Evolutionary conservation across 2,113 vertebrate species (phyloP).

Genomic region (Hystrix brachyura): DNA sequence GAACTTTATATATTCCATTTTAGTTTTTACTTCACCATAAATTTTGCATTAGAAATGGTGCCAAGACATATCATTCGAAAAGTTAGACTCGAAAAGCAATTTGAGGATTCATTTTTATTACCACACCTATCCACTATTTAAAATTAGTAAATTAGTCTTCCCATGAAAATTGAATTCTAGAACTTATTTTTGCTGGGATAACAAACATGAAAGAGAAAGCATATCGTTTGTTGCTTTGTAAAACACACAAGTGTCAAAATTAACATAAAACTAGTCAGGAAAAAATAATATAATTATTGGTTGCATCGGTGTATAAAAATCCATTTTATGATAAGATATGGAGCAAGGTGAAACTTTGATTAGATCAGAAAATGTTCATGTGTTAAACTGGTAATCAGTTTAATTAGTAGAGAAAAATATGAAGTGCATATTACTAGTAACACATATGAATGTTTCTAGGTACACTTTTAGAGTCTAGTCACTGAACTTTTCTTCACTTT

Average conservation of each 20-base stretch:
- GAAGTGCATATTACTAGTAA: not conserved
- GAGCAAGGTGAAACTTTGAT: constrained; percentile 53
- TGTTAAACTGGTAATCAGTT: not conserved
- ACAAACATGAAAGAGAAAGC: constrained; percentile 47
- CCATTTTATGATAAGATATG: not conserved
- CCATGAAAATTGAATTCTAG: constrained; percentile 24
- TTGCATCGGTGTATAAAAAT: not conserved
- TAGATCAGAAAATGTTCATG: constrained; percentile 9
- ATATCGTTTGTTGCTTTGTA: constrained; percentile 46
- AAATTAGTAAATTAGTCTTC: constrained; percentile 69
- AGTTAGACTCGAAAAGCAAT: constrained; percentile 8
- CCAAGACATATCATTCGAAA: constrained; percentile 7
- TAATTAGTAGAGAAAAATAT: not conserved
- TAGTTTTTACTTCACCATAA: constrained; percentile 20
- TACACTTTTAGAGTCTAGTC: not conserved
- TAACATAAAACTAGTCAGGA: constrained; percentile 57
- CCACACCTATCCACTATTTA: not conserved
- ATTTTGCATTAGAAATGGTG: not conserved
- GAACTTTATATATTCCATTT: not conserved
- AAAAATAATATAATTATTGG: constrained; percentile 54
- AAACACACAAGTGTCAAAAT: constrained; percentile 61
- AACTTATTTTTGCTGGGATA: constrained; percentile 35
- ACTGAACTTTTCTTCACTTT: not conserved
- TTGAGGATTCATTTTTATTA: not conserved
- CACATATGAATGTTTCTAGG: not conserved